Percentiles rank a stretch among this genome's conserved stretches.
Evolutionary conservation across 2,797 vertebrate species (phyloP).

Genomic region (Poeciliopsis presidionis): DNA sequence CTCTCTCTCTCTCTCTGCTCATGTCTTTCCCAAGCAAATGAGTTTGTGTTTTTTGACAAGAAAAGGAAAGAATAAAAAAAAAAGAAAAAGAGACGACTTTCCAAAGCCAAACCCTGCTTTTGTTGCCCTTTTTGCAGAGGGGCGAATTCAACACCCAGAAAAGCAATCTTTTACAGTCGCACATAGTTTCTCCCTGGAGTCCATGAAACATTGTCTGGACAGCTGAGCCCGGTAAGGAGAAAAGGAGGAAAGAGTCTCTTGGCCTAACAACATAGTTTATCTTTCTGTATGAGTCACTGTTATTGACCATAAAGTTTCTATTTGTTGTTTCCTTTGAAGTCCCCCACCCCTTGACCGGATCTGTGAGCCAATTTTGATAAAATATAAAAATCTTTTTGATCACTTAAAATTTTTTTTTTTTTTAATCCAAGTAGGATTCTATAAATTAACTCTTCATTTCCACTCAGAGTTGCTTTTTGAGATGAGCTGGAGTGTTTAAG

Average conservation of each 20-base stretch:
- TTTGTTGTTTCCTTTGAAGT: constrained; percentile 18
- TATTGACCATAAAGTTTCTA: constrained; percentile 36
- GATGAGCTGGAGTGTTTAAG: neutral
- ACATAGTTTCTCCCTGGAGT: constrained; percentile 36
- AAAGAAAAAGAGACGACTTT: neutral
- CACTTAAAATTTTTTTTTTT: no score
- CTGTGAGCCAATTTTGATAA: neutral
- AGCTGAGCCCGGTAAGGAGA: constrained; percentile 47
- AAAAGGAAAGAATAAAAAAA: neutral
- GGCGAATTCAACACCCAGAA: constrained; percentile 18
- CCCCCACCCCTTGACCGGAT: constrained; percentile 10
- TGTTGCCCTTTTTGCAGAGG: constrained; percentile 3
- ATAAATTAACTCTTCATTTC: neutral
- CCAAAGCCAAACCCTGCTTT: neutral
- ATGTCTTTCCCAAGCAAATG: constrained; percentile 16
- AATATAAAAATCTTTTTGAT: constrained; percentile 5
- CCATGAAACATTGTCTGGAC: constrained; percentile 49
- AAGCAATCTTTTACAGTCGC: constrained; percentile 45
- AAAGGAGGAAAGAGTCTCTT: constrained; percentile 8
- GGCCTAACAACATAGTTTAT: constrained; percentile 42
- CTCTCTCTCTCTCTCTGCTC: neutral
- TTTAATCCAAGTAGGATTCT: neutral
- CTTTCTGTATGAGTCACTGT: constrained; percentile 39
- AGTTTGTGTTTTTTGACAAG: constrained; percentile 2
- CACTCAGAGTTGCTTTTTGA: neutral